Percentiles rank a stretch among this genome's conserved stretches.
Evolutionary conservation across 2,888 invertebrate genomes (phyloP).

Genomic region (Clepsis dumicolana): DNA sequence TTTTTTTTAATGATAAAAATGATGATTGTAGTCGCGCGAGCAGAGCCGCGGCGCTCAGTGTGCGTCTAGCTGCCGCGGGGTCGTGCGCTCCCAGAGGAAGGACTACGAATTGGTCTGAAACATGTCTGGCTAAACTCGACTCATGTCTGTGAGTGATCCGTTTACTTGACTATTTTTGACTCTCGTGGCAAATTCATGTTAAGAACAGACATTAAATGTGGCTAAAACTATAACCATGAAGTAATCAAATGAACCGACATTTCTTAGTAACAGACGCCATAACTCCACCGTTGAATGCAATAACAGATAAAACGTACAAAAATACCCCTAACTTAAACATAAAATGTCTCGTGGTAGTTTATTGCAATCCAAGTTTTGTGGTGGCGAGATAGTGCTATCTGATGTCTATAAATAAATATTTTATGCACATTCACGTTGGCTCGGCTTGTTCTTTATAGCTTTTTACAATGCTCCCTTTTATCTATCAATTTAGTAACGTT

Average conservation of each 20-base stretch:
- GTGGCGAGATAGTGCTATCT: conserved; percentile 67
- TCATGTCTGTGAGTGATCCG: too few species aligned
- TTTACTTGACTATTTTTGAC: too few species aligned
- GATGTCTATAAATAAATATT: conserved; percentile 74
- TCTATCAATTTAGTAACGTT: conserved; percentile 29
- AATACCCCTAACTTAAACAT: conserved; percentile 61
- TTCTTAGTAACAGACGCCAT: conserved; percentile 43
- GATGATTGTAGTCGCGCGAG: too few species aligned
- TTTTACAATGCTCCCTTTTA: conserved; percentile 51
- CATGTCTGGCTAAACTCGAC: too few species aligned
- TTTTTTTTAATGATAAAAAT: too few species aligned
- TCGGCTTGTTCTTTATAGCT: conserved; percentile 55
- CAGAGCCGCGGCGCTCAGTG: too few species aligned
- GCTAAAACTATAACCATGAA: background rate
- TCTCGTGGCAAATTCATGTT: too few species aligned
- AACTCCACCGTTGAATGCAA: conserved; percentile 68
- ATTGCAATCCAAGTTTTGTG: conserved; percentile 66
- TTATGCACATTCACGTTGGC: conserved; percentile 64
- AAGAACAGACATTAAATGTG: background rate
- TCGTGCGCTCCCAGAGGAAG: too few species aligned
- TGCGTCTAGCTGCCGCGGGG: too few species aligned
- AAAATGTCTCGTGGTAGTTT: conserved; percentile 67
- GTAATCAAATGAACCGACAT: conserved; percentile 8
- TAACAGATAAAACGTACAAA: conserved; percentile 76
- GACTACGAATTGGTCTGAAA: too few species aligned